phyloP scores from a whole-genome alignment of 2,113 vertebrate species.

The Scolopax mira region DNA sequence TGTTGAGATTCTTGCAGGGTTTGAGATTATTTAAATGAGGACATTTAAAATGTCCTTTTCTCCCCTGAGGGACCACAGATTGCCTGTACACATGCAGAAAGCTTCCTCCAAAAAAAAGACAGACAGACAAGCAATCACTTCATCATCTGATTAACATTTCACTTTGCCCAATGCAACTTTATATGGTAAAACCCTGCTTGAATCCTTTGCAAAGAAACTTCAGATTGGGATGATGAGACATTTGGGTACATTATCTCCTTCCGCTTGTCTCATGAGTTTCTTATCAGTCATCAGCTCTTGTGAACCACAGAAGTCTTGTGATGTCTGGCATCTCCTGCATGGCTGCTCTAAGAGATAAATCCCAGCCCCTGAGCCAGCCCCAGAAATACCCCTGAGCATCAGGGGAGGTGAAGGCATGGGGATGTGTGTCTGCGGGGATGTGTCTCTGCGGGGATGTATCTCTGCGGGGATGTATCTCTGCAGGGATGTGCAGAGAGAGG shows the following conservation, averaged over 20 bases:
- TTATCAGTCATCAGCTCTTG: neutral
- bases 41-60: neutral
- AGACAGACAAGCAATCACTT: neutral
- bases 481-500: neutral
- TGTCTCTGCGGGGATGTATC: neutral
- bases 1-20: neutral
- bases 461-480: neutral
- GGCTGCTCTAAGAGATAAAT: neutral
- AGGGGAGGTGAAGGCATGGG: neutral
- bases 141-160: neutral
- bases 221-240: constrained; percentile 12
- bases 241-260: neutral
- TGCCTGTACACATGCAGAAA: neutral
- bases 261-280: rapidly evolving
- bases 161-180: neutral
- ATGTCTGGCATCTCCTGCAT: neutral
- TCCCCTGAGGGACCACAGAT: neutral
- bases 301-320: neutral
- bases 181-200: neutral
- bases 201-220: neutral
- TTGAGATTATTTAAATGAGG: neutral
- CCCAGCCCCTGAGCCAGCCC: neutral
- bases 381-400: neutral
- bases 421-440: neutral
- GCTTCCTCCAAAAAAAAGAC: neutral